These are phyloP conservation scores for Crax fasciolata DNA, from an alignment of 2,797 vertebrate genomes.

Conservation along the genomic window DNA sequence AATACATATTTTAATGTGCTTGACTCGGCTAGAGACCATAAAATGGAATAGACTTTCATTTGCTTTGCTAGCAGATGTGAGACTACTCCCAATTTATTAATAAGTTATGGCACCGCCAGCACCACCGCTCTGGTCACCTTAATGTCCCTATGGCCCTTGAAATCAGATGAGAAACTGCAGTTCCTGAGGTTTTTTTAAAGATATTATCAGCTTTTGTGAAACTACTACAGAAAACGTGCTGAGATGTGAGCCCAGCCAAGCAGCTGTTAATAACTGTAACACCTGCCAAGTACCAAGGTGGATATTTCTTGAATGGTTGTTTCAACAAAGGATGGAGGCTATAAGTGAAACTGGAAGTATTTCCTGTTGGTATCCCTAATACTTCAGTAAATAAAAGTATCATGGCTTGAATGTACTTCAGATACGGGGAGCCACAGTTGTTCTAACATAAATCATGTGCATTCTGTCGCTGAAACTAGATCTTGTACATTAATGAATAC, in stretches of 20 bases:
- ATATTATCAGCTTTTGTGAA: background rate
- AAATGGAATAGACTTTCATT: slow-evolving; percentile 20
- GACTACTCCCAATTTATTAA: slow-evolving; percentile 52
- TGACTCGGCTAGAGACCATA: slow-evolving; percentile 25
- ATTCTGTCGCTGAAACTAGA: slow-evolving; percentile 1
- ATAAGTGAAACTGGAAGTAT: background rate
- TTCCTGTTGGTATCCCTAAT: background rate
- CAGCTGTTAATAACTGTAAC: background rate
- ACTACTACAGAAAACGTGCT: background rate
- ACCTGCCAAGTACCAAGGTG: background rate
- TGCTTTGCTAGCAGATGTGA: slow-evolving; percentile 30
- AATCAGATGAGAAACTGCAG: fast-evolving
- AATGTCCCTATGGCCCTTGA: slow-evolving; percentile 13
- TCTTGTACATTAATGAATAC: background rate
- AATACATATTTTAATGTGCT: slow-evolving; percentile 58
- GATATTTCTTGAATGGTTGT: background rate
- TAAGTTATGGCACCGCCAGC: slow-evolving; percentile 23
- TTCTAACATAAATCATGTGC: background rate
- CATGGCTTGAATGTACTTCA: background rate
- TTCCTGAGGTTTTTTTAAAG: background rate
- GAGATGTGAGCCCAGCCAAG: background rate
- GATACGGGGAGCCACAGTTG: background rate
- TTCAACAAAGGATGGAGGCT: background rate
- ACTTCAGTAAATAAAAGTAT: background rate
- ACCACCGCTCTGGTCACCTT: background rate